A percentile compares a stretch with the other conserved stretches of the same genome.
These are phyloP conservation scores for Blomia tropicalis DNA, from an alignment of 2,888 invertebrate species.

Conservation along the genomic window DNA sequence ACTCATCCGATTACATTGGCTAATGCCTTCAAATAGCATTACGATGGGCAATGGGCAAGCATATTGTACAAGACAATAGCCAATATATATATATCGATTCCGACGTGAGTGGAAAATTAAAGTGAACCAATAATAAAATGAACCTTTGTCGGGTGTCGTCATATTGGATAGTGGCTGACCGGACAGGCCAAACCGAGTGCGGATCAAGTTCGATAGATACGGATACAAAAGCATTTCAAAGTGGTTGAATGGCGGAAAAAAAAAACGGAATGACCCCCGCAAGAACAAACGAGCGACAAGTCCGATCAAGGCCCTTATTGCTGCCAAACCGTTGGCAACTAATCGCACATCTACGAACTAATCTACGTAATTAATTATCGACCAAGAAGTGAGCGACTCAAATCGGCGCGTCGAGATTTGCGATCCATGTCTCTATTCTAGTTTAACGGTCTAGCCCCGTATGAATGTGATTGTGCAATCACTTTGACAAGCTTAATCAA, in stretches of 20 bases:
- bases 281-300: slow-evolving; percentile 5
- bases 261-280: background rate
- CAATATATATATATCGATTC: background rate
- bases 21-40: slow-evolving; percentile 2
- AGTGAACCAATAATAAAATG: background rate
- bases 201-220: too few relatives aligned
- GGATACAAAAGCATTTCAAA: too few relatives aligned
- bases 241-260: too few relatives aligned
- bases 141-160: too few relatives aligned
- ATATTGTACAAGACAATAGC: background rate
- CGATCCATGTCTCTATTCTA: background rate
- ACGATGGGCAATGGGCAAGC: too few relatives aligned
- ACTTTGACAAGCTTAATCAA: slow-evolving; percentile 3
- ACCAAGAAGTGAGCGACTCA: background rate
- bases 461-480: background rate
- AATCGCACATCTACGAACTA: background rate
- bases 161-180: too few relatives aligned
- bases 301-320: background rate
- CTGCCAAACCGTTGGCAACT: too few relatives aligned
- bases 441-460: too few relatives aligned
- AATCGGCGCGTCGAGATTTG: slow-evolving; percentile 6
- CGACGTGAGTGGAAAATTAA: slow-evolving; percentile 8
- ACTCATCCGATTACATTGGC: slow-evolving; percentile 8
- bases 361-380: slow-evolving; percentile 11
- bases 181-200: too few relatives aligned